Evolutionary conservation across 2,888 invertebrate species (phyloP), one percentile per base, ranked within the genome.

Genomic region (Drosophila bunnanda): DNA sequence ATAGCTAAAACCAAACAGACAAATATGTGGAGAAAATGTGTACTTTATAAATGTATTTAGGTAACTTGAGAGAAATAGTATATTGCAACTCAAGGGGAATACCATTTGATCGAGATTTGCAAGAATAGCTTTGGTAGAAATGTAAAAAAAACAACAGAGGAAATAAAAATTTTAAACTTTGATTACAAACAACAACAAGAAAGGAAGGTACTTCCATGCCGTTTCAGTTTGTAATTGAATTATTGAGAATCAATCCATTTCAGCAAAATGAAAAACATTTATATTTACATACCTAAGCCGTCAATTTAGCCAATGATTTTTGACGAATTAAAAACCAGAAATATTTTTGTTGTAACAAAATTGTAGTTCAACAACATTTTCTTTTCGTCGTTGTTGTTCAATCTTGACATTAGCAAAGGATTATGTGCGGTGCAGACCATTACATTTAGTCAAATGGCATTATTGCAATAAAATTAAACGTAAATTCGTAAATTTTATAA

Each of bases 11-110:
- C 36, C 43, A 9, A 44, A 17, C 34, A 36, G 9, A 32, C 38
- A 15, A 44, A 36, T 41, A 30, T 64, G 32, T 60, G 34, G 1
- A 36, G 32, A 43, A 43, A 44, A 52, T 64, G 65, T 30, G 17
- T 50, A 22, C 65, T 66, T 65, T 65, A 65, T 65, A 66, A 66
- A 66, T 66, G 28, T 44, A 25, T 53, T 65, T 61, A 39, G 39
- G 22, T 15, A 30, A 20, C 32, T 41, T 20, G 20, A 13, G 53
- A 32, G 32, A 53, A 39, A 44, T 20, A 38, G 53, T 66, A 46
- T 38, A 32, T 44, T 66, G 32, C 15, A 34, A 43, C 44, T 53
- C 8, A 66, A 44, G 32, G n/a, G 30, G 22, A 32, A 53, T 44
- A 32, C 38, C n/a, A 36, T 43, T 66, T 52, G n/a, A 44, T 17